Percentiles rank a stretch among this genome's conserved stretches.
These are phyloP conservation scores for Coenobita brevimanus DNA, from an alignment of 1,140 invertebrate species.

Conservation along the genomic window DNA sequence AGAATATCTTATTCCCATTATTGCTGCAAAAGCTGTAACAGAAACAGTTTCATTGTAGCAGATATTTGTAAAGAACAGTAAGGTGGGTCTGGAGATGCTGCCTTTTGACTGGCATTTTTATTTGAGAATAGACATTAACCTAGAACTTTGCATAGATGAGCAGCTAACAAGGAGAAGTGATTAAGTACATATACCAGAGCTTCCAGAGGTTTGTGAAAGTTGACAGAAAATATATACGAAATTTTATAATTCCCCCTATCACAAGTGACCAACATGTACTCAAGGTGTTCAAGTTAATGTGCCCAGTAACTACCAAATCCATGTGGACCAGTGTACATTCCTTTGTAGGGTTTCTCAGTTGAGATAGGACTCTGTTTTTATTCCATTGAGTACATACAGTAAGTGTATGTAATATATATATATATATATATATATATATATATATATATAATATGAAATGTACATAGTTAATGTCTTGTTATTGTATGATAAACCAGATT, in stretches of 20 bases:
- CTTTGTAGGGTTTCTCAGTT: too few species aligned
- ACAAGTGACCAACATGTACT: not conserved
- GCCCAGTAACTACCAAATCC: not conserved
- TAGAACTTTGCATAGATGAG: too few species aligned
- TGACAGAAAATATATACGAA: too few species aligned
- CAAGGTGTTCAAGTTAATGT: conserved; percentile 6
- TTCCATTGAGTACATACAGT: not conserved
- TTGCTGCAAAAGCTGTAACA: too few species aligned
- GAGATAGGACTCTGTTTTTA: not conserved
- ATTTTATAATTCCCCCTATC: not conserved
- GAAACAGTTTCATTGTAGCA: too few species aligned
- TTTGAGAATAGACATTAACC: too few species aligned
- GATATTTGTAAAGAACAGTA: too few species aligned
- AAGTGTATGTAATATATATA: conserved; percentile 4
- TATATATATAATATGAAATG: conserved; percentile 1
- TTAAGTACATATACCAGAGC: conserved; percentile 24
- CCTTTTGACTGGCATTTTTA: too few species aligned
- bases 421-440: conserved; percentile 28
- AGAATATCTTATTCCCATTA: too few species aligned
- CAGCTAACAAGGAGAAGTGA: too few species aligned
- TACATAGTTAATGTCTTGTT: not conserved
- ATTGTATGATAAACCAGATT: conserved; percentile 24
- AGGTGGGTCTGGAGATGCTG: too few species aligned
- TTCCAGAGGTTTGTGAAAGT: conserved; percentile 41
- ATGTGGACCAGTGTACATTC: not conserved